These are phyloP conservation scores for Meleagris gallopavo DNA, from an alignment of 2,113 vertebrate species.

Conservation along the genomic window DNA sequence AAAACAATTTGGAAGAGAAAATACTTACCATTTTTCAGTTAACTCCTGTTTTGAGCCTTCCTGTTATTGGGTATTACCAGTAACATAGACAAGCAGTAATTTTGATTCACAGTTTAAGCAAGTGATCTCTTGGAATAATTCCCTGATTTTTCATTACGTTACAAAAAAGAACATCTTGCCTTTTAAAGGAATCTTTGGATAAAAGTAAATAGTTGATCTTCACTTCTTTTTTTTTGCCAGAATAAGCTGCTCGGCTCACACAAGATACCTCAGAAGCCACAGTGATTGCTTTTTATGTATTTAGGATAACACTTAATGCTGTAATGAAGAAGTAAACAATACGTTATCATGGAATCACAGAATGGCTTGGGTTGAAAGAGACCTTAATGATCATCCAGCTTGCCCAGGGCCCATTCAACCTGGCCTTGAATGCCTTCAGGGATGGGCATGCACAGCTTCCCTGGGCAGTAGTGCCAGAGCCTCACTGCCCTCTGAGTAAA, in stretches of 20 bases:
- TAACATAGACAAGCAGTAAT: not conserved
- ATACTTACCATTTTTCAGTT: slow-evolving; percentile 4
- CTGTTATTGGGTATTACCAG: not conserved
- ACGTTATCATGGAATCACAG: not conserved
- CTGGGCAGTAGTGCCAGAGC: not conserved
- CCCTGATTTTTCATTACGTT: not conserved
- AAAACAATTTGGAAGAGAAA: not conserved
- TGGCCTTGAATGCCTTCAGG: not conserved
- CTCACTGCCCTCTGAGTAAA: not conserved
- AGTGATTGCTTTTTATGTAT: not conserved
- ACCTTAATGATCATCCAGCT: not conserved
- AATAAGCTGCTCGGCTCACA: not conserved
- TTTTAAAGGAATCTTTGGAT: not conserved
- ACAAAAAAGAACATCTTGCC: not conserved
- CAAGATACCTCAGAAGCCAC: not conserved
- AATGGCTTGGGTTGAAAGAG: not conserved
- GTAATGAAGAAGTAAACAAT: not conserved
- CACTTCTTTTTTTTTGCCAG: not conserved
- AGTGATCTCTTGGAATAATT: not conserved
- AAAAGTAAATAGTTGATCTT: not conserved
- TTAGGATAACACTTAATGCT: not conserved
- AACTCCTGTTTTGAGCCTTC: not conserved
- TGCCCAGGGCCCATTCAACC: not conserved
- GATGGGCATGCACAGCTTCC: not conserved
- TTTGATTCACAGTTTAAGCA: not conserved